Conservation (phyloP, 1,140 invertebrate species). For the Diorhabda elongata region DNA sequence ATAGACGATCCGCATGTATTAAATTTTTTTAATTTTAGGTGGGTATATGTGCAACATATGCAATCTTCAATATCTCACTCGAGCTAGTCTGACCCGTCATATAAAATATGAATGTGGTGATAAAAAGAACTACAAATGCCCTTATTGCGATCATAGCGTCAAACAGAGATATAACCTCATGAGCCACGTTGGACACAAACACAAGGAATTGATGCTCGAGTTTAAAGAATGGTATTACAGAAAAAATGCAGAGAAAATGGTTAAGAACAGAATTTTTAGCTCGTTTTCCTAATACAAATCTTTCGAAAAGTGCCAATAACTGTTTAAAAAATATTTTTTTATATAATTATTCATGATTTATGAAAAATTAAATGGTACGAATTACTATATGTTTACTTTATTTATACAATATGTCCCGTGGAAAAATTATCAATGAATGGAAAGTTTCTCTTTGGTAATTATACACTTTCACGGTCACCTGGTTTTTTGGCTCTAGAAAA, state of each 20-base stretch:
- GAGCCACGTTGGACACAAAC: neutral
- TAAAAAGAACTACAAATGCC: neutral
- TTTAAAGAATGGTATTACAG: neutral
- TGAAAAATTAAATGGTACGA: no score
- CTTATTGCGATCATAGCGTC: conserved; percentile 3
- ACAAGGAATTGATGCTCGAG: neutral
- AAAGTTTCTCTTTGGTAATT: no score
- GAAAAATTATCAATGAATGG: no score
- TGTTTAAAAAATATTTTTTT: no score
- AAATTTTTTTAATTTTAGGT: neutral
- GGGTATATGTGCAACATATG: neutral
- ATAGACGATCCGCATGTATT: no score
- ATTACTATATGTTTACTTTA: no score
- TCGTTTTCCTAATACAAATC: no score
- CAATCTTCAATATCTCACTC: neutral
- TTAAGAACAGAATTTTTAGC: neutral
- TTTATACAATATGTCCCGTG: no score
- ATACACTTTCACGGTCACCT: no score
- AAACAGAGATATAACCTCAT: conserved; percentile 7
- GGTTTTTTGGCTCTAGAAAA: no score
- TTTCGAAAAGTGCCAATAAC: no score
- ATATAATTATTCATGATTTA: no score
- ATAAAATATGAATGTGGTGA: neutral
- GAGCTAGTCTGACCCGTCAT: neutral
- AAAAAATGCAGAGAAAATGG: neutral